phyloP scores from a whole-genome alignment of 2,888 invertebrate species.

The Polietes domitor region DNA sequence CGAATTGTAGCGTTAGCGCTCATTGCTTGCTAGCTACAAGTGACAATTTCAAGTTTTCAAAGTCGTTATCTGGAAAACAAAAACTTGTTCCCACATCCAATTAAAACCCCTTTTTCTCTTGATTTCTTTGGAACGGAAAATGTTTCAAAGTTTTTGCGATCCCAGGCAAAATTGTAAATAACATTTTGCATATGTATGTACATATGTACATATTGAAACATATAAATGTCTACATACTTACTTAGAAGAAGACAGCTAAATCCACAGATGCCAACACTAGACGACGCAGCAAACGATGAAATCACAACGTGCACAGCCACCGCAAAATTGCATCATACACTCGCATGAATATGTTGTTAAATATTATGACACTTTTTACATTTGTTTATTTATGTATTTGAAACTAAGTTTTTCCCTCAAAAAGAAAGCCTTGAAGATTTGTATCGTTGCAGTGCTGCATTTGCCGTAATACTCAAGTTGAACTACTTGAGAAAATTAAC shows the following conservation, averaged over 20 bases:
- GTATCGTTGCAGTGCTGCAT: neutral
- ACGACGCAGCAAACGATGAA: neutral
- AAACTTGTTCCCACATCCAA: slow-evolving; percentile 52
- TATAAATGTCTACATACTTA: no score
- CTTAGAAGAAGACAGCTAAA: no score
- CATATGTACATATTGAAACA: no score
- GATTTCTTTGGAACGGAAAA: slow-evolving; percentile 11
- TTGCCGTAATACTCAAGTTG: slow-evolving; percentile 27
- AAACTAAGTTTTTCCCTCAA: neutral
- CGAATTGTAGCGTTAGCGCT: no score
- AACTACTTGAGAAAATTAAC: slow-evolving; percentile 75
- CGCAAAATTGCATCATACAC: neutral
- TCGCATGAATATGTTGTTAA: neutral
- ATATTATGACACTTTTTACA: neutral
- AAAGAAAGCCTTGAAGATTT: slow-evolving; percentile 14
- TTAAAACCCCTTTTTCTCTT: slow-evolving; percentile 45
- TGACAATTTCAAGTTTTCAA: neutral
- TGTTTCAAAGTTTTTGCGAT: neutral
- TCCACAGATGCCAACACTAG: neutral
- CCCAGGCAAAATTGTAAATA: slow-evolving; percentile 6
- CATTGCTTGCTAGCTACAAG: neutral
- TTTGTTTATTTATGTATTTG: neutral
- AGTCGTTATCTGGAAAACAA: neutral
- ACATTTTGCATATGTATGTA: neutral
- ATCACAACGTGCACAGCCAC: neutral